These are phyloP conservation scores for Pseudolaguvia tuberculata DNA, from an alignment of 2,113 vertebrate genomes.

Conservation along the genomic window DNA sequence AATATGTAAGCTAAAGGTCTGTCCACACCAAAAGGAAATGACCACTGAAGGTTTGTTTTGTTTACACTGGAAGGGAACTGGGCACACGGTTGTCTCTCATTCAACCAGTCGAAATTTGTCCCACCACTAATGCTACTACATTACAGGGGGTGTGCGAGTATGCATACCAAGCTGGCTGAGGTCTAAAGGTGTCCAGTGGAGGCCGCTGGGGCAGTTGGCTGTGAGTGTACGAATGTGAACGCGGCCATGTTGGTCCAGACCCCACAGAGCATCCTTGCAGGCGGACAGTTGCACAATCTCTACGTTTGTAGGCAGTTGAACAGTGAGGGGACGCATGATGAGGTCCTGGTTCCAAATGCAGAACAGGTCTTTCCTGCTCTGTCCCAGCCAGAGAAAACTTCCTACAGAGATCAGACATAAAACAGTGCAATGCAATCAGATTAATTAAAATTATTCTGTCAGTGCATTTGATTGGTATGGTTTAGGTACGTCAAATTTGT, in stretches of 20 bases:
- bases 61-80: too few relatives aligned
- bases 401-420: conserved; percentile 63
- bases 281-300: conserved; percentile 85
- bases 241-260: conserved; percentile 77
- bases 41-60: too few relatives aligned
- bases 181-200: conserved; percentile 89
- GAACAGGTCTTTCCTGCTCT: conserved; percentile 92
- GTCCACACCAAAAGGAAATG: too few relatives aligned
- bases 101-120: conserved; percentile 29
- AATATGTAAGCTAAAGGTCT: too few relatives aligned
- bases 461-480: background rate
- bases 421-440: background rate
- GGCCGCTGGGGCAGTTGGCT: conserved; percentile 80
- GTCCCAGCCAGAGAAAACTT: conserved; percentile 88
- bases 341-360: conserved; percentile 82
- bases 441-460: background rate
- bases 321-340: conserved; percentile 81
- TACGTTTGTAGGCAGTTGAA: conserved; percentile 78
- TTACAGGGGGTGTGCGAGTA: background rate
- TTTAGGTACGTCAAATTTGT: background rate
- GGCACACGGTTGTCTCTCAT: background rate
- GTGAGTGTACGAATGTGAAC: conserved; percentile 87
- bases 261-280: conserved; percentile 90
- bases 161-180: conserved; percentile 89
- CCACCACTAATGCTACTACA: conserved; percentile 6